phyloP scores from a whole-genome alignment of 1,140 invertebrate genomes.

The Zelostemma sp. region DNA sequence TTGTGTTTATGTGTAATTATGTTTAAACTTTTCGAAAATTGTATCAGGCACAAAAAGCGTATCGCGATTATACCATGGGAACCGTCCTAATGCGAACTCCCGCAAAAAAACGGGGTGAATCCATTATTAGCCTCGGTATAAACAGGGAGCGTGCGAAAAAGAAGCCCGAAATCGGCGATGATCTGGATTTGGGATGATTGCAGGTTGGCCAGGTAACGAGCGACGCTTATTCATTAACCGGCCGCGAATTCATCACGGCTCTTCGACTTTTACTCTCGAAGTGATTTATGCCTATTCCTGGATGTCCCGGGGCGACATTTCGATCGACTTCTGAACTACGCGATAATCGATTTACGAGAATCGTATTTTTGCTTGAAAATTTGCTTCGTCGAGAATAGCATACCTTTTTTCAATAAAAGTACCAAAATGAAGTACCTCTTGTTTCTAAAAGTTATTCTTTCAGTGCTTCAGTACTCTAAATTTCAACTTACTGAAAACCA shows the following conservation, averaged over 20 bases:
- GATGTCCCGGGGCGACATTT: background rate
- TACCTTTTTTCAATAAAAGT: too few relatives aligned
- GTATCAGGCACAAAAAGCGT: background rate
- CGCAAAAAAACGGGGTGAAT: background rate
- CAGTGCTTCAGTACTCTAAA: too few relatives aligned
- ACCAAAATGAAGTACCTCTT: too few relatives aligned
- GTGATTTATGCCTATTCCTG: slow-evolving; percentile 2
- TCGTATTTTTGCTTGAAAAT: too few relatives aligned
- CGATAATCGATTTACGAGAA: background rate
- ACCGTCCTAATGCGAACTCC: background rate
- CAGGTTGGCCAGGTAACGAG: slow-evolving; percentile 3
- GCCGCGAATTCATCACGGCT: slow-evolving; percentile 1
- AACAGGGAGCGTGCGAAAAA: slow-evolving; percentile 8
- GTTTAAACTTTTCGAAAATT: slow-evolving; percentile 3
- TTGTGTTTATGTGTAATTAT: slow-evolving; percentile 3
- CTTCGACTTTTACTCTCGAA: background rate
- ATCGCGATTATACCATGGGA: slow-evolving; percentile 7
- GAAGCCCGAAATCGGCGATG: background rate
- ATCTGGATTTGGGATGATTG: slow-evolving; percentile 6
- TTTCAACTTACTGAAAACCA: too few relatives aligned
- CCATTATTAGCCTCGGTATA: background rate
- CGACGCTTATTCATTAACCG: slow-evolving; percentile 2
- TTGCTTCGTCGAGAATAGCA: too few relatives aligned
- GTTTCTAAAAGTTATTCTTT: too few relatives aligned
- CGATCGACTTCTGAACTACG: background rate